Conservation (phyloP, 2,113 vertebrate species). For the Natator depressus region DNA sequence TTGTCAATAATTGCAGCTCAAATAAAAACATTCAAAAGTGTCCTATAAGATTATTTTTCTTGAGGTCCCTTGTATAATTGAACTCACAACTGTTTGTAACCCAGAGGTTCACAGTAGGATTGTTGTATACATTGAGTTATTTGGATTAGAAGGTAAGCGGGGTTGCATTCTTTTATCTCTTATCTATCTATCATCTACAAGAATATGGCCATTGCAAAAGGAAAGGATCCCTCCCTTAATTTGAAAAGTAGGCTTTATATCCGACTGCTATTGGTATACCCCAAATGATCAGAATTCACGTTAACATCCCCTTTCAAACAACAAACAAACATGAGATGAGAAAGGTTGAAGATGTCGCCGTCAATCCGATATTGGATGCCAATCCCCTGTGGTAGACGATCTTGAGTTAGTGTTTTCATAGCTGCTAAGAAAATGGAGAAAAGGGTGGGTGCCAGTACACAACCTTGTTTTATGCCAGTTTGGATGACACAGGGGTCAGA, state of each 20-base stretch:
- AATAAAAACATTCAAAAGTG: not conserved
- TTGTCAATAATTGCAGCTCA: not conserved
- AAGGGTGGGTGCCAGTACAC: too few relatives aligned
- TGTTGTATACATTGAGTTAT: not conserved
- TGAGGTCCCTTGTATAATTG: not conserved
- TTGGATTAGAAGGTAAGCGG: not conserved
- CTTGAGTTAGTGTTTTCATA: too few relatives aligned
- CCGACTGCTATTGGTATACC: not conserved
- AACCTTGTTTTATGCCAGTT: too few relatives aligned
- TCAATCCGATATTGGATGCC: too few relatives aligned
- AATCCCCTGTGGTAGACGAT: too few relatives aligned
- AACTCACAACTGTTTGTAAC: not conserved
- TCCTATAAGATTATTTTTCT: conserved; percentile 4
- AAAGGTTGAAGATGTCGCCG: too few relatives aligned
- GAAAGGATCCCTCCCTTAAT: not conserved
- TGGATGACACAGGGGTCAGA: too few relatives aligned
- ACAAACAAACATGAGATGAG: not conserved
- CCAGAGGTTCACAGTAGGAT: not conserved
- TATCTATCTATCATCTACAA: not conserved
- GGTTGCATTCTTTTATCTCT: not conserved
- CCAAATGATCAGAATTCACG: not conserved
- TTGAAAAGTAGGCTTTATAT: not conserved
- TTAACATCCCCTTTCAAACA: not conserved
- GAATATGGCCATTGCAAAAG: not conserved
- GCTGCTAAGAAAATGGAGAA: too few relatives aligned